Percentiles rank a stretch among this genome's conserved stretches.
phyloP scores from a whole-genome alignment of 1,140 invertebrate species.

The Mycetomoellerius zeteki region DNA sequence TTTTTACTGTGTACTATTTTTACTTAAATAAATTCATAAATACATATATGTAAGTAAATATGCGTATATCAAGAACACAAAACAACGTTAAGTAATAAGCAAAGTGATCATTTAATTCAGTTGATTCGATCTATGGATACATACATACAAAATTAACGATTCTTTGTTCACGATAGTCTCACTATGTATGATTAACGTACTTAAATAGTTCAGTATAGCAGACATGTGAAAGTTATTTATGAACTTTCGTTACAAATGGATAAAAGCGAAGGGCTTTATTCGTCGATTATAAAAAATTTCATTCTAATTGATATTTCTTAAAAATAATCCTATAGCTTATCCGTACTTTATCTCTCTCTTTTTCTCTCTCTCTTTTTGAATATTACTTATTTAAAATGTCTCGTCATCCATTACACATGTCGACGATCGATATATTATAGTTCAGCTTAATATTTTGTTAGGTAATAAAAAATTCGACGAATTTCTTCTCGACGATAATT shows the following conservation, averaged over 20 bases:
- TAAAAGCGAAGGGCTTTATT: neutral
- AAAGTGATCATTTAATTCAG: conserved; percentile 72
- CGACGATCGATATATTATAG: conserved; percentile 19
- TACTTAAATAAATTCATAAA: neutral
- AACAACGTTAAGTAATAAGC: neutral
- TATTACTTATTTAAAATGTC: conserved; percentile 11
- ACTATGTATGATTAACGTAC: conserved; percentile 8
- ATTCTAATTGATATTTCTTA: conserved; percentile 7
- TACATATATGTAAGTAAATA: neutral
- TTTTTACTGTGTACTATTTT: neutral
- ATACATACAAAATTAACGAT: conserved; percentile 62
- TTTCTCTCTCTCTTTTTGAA: neutral
- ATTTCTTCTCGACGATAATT: neutral
- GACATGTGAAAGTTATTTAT: conserved; percentile 20
- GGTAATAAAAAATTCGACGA: neutral
- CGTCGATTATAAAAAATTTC: conserved; percentile 26
- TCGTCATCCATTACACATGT: neutral
- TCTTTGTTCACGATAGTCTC: conserved; percentile 62
- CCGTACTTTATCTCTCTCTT: neutral
- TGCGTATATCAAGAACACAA: neutral
- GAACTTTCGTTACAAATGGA: neutral
- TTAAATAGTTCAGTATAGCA: conserved; percentile 2
- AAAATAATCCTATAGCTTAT: conserved; percentile 13
- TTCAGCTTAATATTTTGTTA: conserved; percentile 30
- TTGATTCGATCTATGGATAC: conserved; percentile 75